Percentiles rank a stretch among this genome's conserved stretches.
These are phyloP conservation scores for Platyrinchus mystaceus DNA, from an alignment of 2,797 vertebrate genomes.

Conservation along the genomic window DNA sequence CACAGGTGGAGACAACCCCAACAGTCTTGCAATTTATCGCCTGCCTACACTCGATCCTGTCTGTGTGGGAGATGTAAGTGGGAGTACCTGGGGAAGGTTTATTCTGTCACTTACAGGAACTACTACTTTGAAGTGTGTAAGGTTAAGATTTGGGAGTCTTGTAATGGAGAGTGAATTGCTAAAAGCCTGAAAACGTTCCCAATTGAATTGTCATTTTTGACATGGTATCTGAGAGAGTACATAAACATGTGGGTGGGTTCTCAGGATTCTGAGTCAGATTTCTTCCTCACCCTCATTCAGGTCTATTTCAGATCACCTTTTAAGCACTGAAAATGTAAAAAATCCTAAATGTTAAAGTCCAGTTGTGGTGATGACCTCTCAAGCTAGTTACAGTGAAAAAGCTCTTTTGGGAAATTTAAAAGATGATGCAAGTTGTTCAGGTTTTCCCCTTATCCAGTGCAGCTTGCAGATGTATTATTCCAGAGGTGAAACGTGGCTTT, in stretches of 20 bases:
- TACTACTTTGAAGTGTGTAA: neutral
- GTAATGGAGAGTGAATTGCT: neutral
- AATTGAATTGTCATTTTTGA: neutral
- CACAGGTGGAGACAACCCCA: conserved; percentile 97
- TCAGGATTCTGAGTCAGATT: neutral
- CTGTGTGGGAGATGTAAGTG: conserved; percentile 97
- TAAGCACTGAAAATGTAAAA: neutral
- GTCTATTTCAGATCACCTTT: neutral
- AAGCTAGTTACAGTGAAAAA: neutral
- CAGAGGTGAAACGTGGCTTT: too few species aligned
- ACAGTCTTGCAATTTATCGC: conserved; percentile 95
- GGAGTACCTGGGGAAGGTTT: neutral
- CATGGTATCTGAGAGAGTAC: neutral
- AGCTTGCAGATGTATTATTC: too few species aligned
- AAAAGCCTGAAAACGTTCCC: neutral
- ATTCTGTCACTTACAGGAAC: neutral
- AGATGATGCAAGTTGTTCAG: fast-evolving
- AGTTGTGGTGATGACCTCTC: neutral
- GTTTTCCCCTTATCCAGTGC: neutral
- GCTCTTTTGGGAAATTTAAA: neutral
- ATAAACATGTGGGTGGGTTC: neutral
- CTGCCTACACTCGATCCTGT: conserved; percentile 96
- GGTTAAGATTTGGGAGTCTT: neutral
- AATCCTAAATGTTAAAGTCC: neutral
- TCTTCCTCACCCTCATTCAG: neutral